Base-by-base conservation (phyloP, 2,797 vertebrate genomes). In the Euthynnus affinis region DNA sequence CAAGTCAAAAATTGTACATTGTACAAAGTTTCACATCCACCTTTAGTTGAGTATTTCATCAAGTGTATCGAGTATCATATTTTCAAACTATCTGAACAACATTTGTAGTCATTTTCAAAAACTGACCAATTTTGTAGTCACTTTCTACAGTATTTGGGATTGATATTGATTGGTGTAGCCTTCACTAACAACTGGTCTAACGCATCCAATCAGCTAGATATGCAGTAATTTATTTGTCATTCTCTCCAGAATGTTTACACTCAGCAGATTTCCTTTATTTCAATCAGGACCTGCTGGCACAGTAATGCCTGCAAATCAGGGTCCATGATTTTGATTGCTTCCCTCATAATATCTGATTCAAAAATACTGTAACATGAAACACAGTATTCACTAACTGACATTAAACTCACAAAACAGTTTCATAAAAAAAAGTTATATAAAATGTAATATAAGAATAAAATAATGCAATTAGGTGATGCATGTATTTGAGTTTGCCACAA, bases 191-290 rank as follows among this genome's bases (percentile, higher is more conserved):
- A 34, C 71, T 1, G 9, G 58, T 77, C 49, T 66, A 53, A 79
- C 49, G 80, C 55, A 62, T 85, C 61, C 76, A 89, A 88, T 89
- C 87, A 87, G 73, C 56, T 56, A 9, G 27, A 65, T 46, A 18
- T 6, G 1, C 53, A 20, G 71, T 82, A 83, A 83, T 78, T 83
- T 62, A 64, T 74, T 74, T 76, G 82, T 86, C 60, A 75, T 86
- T 81, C 68, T 72, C 73, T 40, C 62, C 69, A 40, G 52, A 74
- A 78, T 80, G 78, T 87, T 89, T 85, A 62, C 72, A 72, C 82
- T 81, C 86, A 66, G 80, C 79, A 69, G 73, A 74, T 81, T 83
- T 82, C 66, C 59, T 74, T 82, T 51, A 58, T 83, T 88, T 85
- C 72, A 90, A 81, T 90, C 80, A 91, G 72, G 23, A 73, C 56